A percentile compares a stretch with the other conserved stretches of the same genome.
phyloP scores from a whole-genome alignment of 2,888 invertebrate species.

The Macaria liturata region DNA sequence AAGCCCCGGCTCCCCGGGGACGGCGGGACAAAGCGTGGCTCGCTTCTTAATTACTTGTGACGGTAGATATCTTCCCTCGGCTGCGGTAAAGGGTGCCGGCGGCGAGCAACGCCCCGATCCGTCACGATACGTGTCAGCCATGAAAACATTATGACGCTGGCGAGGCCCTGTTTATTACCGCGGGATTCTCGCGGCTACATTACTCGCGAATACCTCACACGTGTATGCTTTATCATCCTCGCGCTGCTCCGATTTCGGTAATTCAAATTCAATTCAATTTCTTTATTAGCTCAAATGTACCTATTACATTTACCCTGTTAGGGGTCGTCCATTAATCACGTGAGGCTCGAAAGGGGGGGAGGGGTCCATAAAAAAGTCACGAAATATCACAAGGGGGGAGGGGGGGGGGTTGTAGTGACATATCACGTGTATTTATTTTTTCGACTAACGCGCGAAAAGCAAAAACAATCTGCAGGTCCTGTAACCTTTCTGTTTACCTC shows the following conservation, averaged over 20 bases:
- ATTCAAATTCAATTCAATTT: no score
- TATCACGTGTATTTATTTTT: no score
- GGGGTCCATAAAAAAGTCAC: no score
- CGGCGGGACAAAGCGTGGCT: slow-evolving; percentile 59
- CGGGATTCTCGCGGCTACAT: slow-evolving; percentile 43
- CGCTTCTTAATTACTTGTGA: slow-evolving; percentile 76
- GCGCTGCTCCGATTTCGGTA: slow-evolving; percentile 29
- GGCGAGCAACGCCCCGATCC: slow-evolving; percentile 29
- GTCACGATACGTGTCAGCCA: slow-evolving; percentile 42
- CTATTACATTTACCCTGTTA: no score
- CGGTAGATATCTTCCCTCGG: slow-evolving; percentile 62
- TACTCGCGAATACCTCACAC: slow-evolving; percentile 30
- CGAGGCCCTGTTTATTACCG: slow-evolving; percentile 56
- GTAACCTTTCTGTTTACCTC: no score
- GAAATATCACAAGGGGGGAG: no score
- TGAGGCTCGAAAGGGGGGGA: no score
- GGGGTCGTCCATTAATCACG: no score
- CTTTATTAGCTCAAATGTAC: no score
- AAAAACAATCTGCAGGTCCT: no score
- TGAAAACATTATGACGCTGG: slow-evolving; percentile 61
- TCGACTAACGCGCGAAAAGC: no score
- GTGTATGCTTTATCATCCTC: slow-evolving; percentile 31
- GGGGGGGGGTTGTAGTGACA: no score
- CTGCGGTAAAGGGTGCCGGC: slow-evolving; percentile 59
- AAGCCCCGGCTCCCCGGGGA: slow-evolving; percentile 49